Conservation (phyloP, 2,797 vertebrate species). For the Nannoperca obscura region DNA sequence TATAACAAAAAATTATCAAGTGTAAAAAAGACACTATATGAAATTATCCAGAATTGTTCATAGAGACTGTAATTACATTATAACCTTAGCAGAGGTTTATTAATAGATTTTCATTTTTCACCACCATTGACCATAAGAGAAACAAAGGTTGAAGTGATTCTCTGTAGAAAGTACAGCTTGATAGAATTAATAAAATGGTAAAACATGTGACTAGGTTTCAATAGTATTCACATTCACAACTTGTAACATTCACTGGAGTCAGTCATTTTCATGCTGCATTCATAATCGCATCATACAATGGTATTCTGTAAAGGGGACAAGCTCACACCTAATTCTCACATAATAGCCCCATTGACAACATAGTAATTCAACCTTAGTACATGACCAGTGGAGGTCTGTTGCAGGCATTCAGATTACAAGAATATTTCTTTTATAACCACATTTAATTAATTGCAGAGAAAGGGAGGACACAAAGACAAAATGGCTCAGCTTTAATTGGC, state of each 20-base stretch:
- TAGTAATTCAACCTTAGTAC: slow-evolving; percentile 75
- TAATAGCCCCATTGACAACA: slow-evolving; percentile 82
- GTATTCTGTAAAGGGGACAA: slow-evolving; percentile 79
- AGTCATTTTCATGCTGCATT: slow-evolving; percentile 80
- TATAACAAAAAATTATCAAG: not conserved
- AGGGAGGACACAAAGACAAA: slow-evolving; percentile 83
- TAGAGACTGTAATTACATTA: not conserved
- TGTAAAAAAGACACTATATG: not conserved
- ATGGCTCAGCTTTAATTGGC: slow-evolving; percentile 83
- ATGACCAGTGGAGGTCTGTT: slow-evolving; percentile 70
- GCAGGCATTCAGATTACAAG: slow-evolving; percentile 77
- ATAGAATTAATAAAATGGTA: slow-evolving; percentile 63
- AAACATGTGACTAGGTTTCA: slow-evolving; percentile 68
- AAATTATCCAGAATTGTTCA: not conserved
- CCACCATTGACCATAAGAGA: slow-evolving; percentile 48
- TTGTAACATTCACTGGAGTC: slow-evolving; percentile 78
- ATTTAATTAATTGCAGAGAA: slow-evolving; percentile 85
- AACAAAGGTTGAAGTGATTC: slow-evolving; percentile 69
- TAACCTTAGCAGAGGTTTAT: not conserved
- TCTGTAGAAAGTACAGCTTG: slow-evolving; percentile 58
- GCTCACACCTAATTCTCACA: slow-evolving; percentile 82
- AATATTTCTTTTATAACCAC: slow-evolving; percentile 81
- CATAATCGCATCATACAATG: slow-evolving; percentile 80
- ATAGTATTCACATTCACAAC: slow-evolving; percentile 72
- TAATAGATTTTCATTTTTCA: slow-evolving; percentile 58